A percentile compares a stretch with the other conserved stretches of the same genome.
phyloP scores from a whole-genome alignment of 2,888 invertebrate species.

The Vandiemenella viatica region DNA sequence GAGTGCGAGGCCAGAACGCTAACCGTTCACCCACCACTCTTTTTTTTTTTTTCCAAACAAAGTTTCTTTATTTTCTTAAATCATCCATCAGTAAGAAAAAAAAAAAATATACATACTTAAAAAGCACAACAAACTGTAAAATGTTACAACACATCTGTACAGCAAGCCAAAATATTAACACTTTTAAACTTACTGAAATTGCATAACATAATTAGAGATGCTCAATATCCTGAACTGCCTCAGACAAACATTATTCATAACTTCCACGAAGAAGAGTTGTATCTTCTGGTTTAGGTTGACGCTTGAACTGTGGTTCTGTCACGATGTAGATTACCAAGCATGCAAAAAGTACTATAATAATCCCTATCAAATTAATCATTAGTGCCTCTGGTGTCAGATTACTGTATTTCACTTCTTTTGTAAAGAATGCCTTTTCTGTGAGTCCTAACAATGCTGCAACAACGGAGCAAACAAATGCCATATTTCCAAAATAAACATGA shows the following conservation, averaged over 20 bases:
- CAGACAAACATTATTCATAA: not conserved
- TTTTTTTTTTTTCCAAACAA: no score
- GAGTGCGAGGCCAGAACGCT: no score
- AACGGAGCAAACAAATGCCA: conserved; percentile 52
- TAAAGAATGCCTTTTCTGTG: conserved; percentile 57
- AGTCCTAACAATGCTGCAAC: conserved; percentile 57
- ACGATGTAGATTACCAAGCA: conserved; percentile 53
- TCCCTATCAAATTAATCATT: conserved; percentile 52
- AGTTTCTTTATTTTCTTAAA: no score
- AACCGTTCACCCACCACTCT: no score
- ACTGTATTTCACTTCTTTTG: conserved; percentile 15
- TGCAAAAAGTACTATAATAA: conserved; percentile 49
- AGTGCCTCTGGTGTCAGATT: conserved; percentile 40
- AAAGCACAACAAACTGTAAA: no score
- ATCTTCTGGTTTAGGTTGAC: conserved; percentile 58
- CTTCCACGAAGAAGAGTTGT: conserved; percentile 36
- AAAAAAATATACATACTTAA: no score
- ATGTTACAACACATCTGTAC: no score
- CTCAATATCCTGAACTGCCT: no score
- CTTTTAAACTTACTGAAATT: no score
- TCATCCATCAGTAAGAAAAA: no score
- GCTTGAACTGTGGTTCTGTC: conserved; percentile 51
- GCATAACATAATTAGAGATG: no score
- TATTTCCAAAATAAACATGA: conserved; percentile 61
- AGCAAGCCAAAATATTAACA: no score